These are phyloP conservation scores for Synergus gifuensis DNA, from an alignment of 2,888 invertebrate species.

Conservation along the genomic window DNA sequence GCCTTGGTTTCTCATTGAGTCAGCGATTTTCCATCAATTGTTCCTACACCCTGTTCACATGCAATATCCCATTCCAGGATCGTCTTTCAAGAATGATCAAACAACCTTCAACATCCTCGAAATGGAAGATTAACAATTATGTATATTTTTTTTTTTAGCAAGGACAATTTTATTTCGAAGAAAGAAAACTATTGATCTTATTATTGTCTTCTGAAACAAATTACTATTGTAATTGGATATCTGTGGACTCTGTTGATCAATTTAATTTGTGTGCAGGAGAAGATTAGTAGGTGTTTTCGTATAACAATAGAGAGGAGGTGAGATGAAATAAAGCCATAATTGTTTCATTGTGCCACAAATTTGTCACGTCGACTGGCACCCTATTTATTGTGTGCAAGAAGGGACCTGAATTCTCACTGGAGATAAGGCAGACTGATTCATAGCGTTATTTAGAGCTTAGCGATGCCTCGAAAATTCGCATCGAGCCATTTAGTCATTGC, in stretches of 20 bases:
- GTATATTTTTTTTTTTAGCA: background rate
- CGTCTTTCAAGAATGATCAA: background rate
- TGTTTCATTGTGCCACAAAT: constrained; percentile 18
- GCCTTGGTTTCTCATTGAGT: constrained; percentile 31
- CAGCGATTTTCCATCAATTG: constrained; percentile 40
- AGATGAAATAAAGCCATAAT: constrained; percentile 14
- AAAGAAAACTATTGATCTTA: background rate
- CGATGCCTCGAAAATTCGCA: constrained; percentile 47
- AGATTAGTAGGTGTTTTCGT: constrained; percentile 10
- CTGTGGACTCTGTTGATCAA: background rate
- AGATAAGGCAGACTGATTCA: constrained; percentile 33
- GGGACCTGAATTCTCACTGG: constrained; percentile 7
- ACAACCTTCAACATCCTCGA: background rate
- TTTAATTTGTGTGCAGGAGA: background rate
- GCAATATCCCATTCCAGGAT: background rate
- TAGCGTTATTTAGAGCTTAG: constrained; percentile 36
- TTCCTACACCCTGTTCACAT: background rate
- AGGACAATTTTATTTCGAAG: background rate
- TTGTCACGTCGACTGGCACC: constrained; percentile 7
- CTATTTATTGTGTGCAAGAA: constrained; percentile 10
- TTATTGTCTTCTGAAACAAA: background rate
- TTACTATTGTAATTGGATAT: background rate
- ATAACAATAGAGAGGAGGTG: background rate
- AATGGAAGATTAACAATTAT: background rate
- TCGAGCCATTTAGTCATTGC: constrained; percentile 44